A percentile compares a stretch with the other conserved stretches of the same genome.
Evolutionary conservation across 2,113 vertebrate genomes (phyloP).

Genomic region (Amphiprion percula): DNA sequence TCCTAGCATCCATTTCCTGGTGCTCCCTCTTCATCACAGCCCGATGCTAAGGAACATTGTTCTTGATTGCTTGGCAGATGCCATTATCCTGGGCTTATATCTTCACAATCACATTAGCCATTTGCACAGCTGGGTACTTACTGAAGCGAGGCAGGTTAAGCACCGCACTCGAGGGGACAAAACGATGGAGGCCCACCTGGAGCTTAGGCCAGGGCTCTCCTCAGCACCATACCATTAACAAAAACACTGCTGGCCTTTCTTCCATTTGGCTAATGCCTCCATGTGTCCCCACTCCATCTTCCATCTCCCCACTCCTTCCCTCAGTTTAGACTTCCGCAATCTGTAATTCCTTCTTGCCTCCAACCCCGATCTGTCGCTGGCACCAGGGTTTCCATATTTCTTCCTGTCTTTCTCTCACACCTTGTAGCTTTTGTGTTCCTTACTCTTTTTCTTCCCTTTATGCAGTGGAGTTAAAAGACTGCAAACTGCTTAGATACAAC

Average conservation of each 20-base stretch:
- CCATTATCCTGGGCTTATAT: constrained; percentile 80
- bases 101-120: constrained; percentile 82
- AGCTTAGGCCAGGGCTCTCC: constrained; percentile 56
- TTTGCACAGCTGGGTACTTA: constrained; percentile 79
- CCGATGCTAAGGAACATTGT: constrained; percentile 72
- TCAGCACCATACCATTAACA: constrained; percentile 57
- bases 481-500: constrained; percentile 41
- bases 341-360: constrained; percentile 30
- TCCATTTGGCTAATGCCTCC: constrained; percentile 54
- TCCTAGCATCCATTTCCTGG: constrained; percentile 52
- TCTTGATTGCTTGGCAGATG: constrained; percentile 82
- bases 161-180: constrained; percentile 70
- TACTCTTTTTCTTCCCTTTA: constrained; percentile 4
- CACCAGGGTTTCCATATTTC: constrained; percentile 33
- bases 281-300: constrained; percentile 12
- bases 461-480: constrained; percentile 13
- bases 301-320: constrained; percentile 8
- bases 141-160: constrained; percentile 80
- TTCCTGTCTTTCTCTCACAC: constrained; percentile 17
- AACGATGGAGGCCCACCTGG: constrained; percentile 75
- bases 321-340: constrained; percentile 30
- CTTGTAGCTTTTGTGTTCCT: constrained; percentile 11
- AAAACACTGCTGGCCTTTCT: constrained; percentile 55
- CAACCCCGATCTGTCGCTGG: constrained; percentile 16
- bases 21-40: constrained; percentile 67